These are phyloP conservation scores for Aspiorhynchus laticeps DNA, from an alignment of 2,113 vertebrate species.

Conservation along the genomic window DNA sequence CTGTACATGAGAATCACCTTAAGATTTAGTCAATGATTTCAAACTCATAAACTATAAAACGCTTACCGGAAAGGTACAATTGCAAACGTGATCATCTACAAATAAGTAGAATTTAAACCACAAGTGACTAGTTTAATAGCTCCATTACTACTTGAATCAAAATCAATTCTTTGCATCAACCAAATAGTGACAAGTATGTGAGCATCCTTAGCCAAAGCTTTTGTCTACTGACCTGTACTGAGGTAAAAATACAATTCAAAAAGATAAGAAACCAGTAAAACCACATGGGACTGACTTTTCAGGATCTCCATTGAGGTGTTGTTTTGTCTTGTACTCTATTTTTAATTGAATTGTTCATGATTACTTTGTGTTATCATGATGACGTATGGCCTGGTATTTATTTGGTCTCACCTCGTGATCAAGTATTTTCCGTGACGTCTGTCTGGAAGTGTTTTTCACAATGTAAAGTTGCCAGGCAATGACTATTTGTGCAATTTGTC, in stretches of 20 bases:
- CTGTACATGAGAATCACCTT: too few relatives aligned
- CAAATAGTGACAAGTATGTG: background rate
- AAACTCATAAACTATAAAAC: too few relatives aligned
- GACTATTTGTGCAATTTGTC: too few relatives aligned
- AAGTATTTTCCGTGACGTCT: background rate
- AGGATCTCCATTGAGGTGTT: background rate
- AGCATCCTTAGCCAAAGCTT: background rate
- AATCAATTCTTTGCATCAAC: too few relatives aligned
- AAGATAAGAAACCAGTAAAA: background rate
- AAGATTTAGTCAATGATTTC: too few relatives aligned
- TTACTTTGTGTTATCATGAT: background rate
- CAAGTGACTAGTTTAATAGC: too few relatives aligned
- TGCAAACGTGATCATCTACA: too few relatives aligned
- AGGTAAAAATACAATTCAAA: background rate
- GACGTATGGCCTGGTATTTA: background rate
- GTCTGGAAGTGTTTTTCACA: too few relatives aligned
- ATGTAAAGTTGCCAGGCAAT: too few relatives aligned
- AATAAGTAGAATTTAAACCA: too few relatives aligned
- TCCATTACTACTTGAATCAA: too few relatives aligned
- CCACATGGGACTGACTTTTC: background rate
- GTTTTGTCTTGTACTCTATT: background rate
- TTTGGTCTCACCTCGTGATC: background rate
- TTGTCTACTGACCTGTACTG: background rate
- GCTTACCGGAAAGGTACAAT: too few relatives aligned
- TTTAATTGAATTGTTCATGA: background rate